Conservation (phyloP, 2,113 vertebrate species). For the Danionella cerebrum region DNA sequence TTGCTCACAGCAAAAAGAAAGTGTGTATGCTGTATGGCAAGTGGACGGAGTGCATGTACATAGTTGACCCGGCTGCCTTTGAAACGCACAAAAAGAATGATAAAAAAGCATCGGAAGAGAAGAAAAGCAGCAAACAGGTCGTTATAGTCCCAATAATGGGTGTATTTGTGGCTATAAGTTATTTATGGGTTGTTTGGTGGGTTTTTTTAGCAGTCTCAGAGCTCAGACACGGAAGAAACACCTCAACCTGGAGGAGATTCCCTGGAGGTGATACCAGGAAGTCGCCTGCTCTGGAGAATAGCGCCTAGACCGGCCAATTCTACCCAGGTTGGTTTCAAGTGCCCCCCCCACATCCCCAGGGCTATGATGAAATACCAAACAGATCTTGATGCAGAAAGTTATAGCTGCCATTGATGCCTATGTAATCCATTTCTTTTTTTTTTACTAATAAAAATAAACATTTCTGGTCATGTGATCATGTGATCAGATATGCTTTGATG, state of each 20-base stretch:
- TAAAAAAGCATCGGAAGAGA: conserved; percentile 81
- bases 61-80: conserved; percentile 72
- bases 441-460: no score
- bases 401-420: no score
- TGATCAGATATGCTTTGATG: no score
- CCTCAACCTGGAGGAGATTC: conserved; percentile 76
- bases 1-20: conserved; percentile 83
- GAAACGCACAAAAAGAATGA: conserved; percentile 86
- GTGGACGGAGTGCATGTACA: conserved; percentile 93
- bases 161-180: neutral
- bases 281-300: conserved; percentile 87
- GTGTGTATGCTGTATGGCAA: conserved; percentile 87
- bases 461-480: no score
- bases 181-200: no score
- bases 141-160: no score
- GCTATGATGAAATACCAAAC: no score
- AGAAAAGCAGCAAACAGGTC: conserved; percentile 80
- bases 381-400: no score
- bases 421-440: no score
- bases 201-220: conserved; percentile 50
- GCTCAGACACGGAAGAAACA: conserved; percentile 74
- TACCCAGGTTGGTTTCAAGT: no score
- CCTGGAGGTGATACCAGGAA: conserved; percentile 85
- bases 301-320: conserved; percentile 85
- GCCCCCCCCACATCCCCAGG: no score